Conservation (phyloP, 2,113 vertebrate genomes). For the Cervus canadensis region DNA sequence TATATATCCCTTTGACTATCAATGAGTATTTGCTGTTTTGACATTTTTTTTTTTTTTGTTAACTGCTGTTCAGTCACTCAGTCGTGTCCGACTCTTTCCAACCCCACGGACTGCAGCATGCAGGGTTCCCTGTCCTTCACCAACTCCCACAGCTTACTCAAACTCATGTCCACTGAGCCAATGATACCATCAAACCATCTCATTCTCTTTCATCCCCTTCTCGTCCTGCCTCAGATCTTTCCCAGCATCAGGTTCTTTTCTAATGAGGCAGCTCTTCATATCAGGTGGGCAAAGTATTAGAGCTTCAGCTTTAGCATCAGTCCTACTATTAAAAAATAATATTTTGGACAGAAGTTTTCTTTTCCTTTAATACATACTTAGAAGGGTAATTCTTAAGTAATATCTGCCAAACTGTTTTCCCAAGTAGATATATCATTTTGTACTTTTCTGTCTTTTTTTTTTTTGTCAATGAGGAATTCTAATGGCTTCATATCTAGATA, state of each 20-base stretch:
- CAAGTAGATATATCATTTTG: not conserved
- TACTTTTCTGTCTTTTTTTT: not conserved
- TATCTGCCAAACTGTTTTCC: not conserved
- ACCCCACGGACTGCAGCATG: not conserved
- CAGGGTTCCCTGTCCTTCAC: not conserved
- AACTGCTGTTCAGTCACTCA: not conserved
- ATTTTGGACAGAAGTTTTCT: not conserved
- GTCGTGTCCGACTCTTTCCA: not conserved
- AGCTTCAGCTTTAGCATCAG: not conserved
- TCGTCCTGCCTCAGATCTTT: not conserved
- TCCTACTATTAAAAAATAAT: not conserved
- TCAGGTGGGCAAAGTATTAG: not conserved
- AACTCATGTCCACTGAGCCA: fast-evolving
- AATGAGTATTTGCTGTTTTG: not conserved
- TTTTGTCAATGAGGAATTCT: not conserved
- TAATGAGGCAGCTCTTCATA: not conserved
- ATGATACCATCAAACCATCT: not conserved
- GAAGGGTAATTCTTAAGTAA: not conserved
- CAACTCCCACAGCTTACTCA: not conserved
- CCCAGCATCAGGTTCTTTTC: not conserved
- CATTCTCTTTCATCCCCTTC: not conserved
- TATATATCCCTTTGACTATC: not conserved
- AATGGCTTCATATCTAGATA: not conserved
- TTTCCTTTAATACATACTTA: not conserved
- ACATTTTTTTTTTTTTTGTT: not conserved